Evolutionary conservation across 2,113 vertebrate species (phyloP), one percentile per base, ranked within the genome.

Genomic region (Gadus chalcogrammus): DNA sequence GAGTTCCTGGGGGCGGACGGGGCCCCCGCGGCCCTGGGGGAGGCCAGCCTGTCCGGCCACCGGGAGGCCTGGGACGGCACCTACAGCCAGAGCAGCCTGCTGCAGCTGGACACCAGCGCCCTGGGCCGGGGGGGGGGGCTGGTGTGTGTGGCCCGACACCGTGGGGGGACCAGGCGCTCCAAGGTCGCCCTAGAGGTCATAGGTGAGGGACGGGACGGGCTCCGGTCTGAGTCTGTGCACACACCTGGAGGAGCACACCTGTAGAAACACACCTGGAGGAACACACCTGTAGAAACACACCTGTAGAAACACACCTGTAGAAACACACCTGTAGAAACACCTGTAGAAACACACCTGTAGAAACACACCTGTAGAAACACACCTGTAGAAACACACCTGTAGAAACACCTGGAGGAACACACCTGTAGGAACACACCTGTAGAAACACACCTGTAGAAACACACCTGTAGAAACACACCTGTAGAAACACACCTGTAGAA

Each of bases 1-100:
- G 84, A 91, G 73, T 88, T 87, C 8, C 82, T 75, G 11, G 76
- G 82, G 0, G 28, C 67, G 0, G 85, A 80, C 1, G 85, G 86
- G 9, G 63, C 81, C 67, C 61, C 75, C 38, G 81, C 62, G 2
- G 28, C 75, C 13, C 72, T 89, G 69, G 92, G 88, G 0, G 64
- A 86, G 0, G 85, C 68, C 11, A 91, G 91, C 67, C 64, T 92
- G 12, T 91, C 92, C 0, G 88, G 92, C 1, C 89, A 94, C 86
- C 2, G 79, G 60, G 88, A 89, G 83, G 91, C 92, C 17, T 84
- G 84, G 0, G 92, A 95, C 0, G 93, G 94, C 65, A 95, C 95
- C 35, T 90, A 81, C 75, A 91, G 91, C 76, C 88, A 95, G 76
- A 91, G 76, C 4, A 86, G 70, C 20, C 82, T 82, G 1, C 86